Evolutionary conservation across 2,888 invertebrate genomes (phyloP), one percentile per base, ranked within the genome.

Genomic region (Argyresthia goedartella): DNA sequence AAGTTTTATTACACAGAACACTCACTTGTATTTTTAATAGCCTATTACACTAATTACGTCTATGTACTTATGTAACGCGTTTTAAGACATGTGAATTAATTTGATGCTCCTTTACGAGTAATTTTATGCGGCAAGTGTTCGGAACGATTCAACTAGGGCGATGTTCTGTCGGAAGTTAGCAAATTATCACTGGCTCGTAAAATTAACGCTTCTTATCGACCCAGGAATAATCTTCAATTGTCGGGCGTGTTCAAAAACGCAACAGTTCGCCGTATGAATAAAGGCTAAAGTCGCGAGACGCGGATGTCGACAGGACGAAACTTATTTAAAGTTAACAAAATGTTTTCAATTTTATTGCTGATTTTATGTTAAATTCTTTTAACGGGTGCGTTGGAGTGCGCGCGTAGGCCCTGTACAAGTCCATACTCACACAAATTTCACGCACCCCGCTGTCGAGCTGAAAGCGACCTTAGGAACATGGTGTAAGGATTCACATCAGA

Each of bases 181-280:
- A 85, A 86, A 86, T 86, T 86, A 86, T 86, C 86, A 81, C 81
- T 81, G 78, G 74, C 73, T 86, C 85, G 85, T 86, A 85, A 86
- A 86, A 85, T 85, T 85, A 86, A 85, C 86, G 81, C 81, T 79
- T 77, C 82, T 84, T 86, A 86, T 86, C 86, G 82, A 79, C 76
- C 74, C 71, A 77, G 73, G 80, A 79, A 82, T 84, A 76, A 84
- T 84, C 81, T 81, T 69, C 64, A 62, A 71, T 65, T 63, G 56
- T 51, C 59, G 59, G 57, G 56, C 55, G 56, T 69, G 65, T 55
- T 62, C 71, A 61, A 80, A 69, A 69, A 67, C 78, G 69, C 65
- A 33, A 65, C 75, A 71, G 67, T 77, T 69, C 54, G 4, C 54
- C 55, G 65, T 57, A 59, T 54, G 56, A 61, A 66, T 62, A 82